Evolutionary conservation across 2,888 invertebrate species (phyloP), one percentile per base, ranked within the genome.

Genomic region (Caenorhabditis virilis): DNA sequence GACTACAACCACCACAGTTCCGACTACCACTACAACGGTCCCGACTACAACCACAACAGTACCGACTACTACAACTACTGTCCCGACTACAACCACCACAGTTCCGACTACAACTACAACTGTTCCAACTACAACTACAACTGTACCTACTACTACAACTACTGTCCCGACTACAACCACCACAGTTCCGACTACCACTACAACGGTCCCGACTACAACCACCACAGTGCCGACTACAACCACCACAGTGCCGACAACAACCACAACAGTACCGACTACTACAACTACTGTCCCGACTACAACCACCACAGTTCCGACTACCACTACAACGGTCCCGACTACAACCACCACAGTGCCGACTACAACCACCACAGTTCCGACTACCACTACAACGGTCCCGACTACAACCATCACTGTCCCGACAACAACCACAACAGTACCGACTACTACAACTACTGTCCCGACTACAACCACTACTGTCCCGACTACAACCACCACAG

Each of bases 261-360:
- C 53, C 6, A 53, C 53, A n/a, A 53, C 47, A 18, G 47, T 33
- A n/a, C 47, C 47, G 20, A 47, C 47, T 13, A 30, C 53, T 13
- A 52, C 52, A 15, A 51, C 51, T 16, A 51, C 51, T 15, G 35
- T n/a, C 20, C 20, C 15, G 22, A 39, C 50, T 2, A 33, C 50
- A 13, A 50, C 50, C 5, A 41, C 41, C 18, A 50, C 50, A 1
- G 41, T 15, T 3, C 25, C 18, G 30, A 39, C 50, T 3, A 41
- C 26, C 27, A 52, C 46, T 7, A 46, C 46, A 15, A 46, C 46
- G 6, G 33, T n/a, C 23, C 45, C 46, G 1, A 63, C 57, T 1
- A 56, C 55, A 9, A 51, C 62, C 7, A 62, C 62, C 13, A 55
- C 55, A 2, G 48, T 26, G 7, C 18, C 18, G 13, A 33, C 42